Evolutionary conservation across 2,888 invertebrate species (phyloP).

Genomic region (Mythimna lalbum): DNA sequence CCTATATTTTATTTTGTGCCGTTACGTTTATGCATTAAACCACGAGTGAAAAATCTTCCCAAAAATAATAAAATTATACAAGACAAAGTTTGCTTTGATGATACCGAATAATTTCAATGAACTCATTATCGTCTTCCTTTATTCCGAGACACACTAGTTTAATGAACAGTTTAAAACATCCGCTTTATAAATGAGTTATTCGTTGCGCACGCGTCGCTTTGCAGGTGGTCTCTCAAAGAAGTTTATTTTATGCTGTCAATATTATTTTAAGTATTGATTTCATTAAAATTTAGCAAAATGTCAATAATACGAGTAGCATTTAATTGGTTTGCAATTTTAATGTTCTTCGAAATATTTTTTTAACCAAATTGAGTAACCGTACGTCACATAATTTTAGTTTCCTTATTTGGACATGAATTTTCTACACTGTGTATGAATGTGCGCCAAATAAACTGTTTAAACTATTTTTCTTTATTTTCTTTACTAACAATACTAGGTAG

Average conservation of each 20-base stretch:
- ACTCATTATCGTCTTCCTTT: conserved; percentile 51
- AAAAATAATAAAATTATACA: conserved; percentile 5
- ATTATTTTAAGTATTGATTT: conserved; percentile 26
- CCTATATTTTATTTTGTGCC: too few species aligned
- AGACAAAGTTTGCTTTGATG: conserved; percentile 32
- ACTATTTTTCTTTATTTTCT: too few species aligned
- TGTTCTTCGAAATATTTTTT: too few species aligned
- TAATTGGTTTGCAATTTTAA: too few species aligned
- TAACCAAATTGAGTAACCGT: too few species aligned
- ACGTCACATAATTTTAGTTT: too few species aligned
- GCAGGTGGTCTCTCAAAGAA: conserved; percentile 65
- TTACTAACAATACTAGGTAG: too few species aligned
- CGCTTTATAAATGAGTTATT: conserved; percentile 57
- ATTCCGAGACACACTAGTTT: conserved; percentile 50
- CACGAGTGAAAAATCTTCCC: background rate
- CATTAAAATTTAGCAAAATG: background rate
- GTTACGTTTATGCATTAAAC: too few species aligned
- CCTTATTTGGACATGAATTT: too few species aligned
- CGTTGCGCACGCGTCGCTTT: conserved; percentile 62
- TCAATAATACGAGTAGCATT: background rate
- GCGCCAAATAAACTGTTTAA: too few species aligned
- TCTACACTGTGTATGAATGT: too few species aligned
- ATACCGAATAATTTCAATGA: conserved; percentile 40
- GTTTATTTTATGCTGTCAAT: conserved; percentile 42
- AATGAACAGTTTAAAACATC: conserved; percentile 54